Percentiles rank a stretch among this genome's conserved stretches.
Evolutionary conservation across 2,888 invertebrate genomes (phyloP).

Genomic region (Archaeoteleia sp.): DNA sequence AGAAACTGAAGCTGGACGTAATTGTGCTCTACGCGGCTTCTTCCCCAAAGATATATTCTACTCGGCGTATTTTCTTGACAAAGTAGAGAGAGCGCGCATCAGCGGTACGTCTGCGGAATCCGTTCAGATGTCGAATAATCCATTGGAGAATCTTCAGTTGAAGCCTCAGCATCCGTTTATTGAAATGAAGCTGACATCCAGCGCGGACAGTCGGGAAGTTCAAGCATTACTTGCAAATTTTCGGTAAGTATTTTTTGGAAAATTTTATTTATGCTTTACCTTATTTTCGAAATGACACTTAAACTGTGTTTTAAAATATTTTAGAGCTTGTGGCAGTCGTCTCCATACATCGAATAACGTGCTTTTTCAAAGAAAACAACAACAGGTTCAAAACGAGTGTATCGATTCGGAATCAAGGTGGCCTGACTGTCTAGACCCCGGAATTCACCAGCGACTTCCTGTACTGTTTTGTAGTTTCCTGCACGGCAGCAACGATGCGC

Average conservation of each 20-base stretch:
- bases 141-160: conserved; percentile 64
- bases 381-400: conserved; percentile 22
- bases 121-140: conserved; percentile 39
- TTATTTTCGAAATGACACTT: too few species aligned
- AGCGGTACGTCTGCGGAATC: conserved; percentile 54
- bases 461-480: conserved; percentile 94
- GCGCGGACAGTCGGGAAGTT: conserved; percentile 80
- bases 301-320: too few species aligned
- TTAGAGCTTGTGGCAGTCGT: conserved; percentile 87
- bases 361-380: conserved; percentile 50
- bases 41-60: conserved; percentile 85
- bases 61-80: conserved; percentile 79
- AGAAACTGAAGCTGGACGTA: conserved; percentile 88
- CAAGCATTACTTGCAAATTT: conserved; percentile 88
- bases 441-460: conserved; percentile 89
- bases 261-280: too few species aligned
- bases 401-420: conserved; percentile 29
- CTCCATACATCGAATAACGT: conserved; percentile 62
- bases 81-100: conserved; percentile 62
- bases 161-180: conserved; percentile 86
- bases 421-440: conserved; percentile 85
- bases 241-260: conserved; percentile 55
- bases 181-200: conserved; percentile 81
- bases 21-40: conserved; percentile 83
- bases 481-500: conserved; percentile 80